Base-by-base conservation (phyloP, 2,797 vertebrate genomes). In the Xiphophorus birchmanni region DNA sequence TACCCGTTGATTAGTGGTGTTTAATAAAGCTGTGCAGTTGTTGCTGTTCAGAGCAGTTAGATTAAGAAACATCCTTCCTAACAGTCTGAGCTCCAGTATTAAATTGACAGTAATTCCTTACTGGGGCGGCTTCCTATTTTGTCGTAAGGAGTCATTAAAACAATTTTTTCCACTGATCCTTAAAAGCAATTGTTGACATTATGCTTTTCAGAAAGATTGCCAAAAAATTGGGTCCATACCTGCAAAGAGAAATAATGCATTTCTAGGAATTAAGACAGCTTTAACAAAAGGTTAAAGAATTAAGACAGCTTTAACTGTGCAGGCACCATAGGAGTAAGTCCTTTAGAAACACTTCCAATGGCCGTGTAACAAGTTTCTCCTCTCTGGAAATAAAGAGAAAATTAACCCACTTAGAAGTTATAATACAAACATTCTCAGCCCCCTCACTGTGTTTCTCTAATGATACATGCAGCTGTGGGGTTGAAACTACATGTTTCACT, bases 11-110 rank as follows among this genome's bases (percentile, higher is more conserved):
- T 81, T 50, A 85, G 87, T 84, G 82, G 78, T 37, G 80, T 92
- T 84, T 87, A 86, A 91, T 92, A 91, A 90, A 87, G 77, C 80
- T 60, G 81, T 35, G 2, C 79, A 56, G 80, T 87, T 87, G 84
- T 82, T 84, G 88, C 79, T 26, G 26, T 71, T 85, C 78, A 76
- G 72, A 56, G 79, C 47, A 74, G 83, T 47, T 37, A 76, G 77
- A 90, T 90, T 84, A 84, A 81, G 67, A 71, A 56, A 82, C 81
- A 84, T 78, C 81, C 84, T 86, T 88, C 67, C 77, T 81, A 23
- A 71, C 69, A 45, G 82, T 80, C 63, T n/a, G 71, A 78, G 76
- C 79, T 60, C 32, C 77, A 50, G 67, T 73, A 73, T 88, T 77
- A 87, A 89, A 80, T 83, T 83, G 88, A 87, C 82, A 72, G 81